Evolutionary conservation across 1,140 invertebrate genomes (phyloP).

Genomic region (Zaprionus inermis): DNA sequence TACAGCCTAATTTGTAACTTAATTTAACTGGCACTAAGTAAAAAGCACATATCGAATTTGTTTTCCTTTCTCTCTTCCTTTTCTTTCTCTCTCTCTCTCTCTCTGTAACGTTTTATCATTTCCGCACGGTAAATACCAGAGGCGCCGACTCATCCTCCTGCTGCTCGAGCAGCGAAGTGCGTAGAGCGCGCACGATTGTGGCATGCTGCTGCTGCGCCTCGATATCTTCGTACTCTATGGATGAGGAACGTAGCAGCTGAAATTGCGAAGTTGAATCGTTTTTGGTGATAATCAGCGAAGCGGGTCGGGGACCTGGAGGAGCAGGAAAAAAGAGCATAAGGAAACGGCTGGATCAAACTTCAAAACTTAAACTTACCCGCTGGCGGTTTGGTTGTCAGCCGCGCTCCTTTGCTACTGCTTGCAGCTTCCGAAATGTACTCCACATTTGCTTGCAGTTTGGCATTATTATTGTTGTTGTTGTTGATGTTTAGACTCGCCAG

Average conservation of each 20-base stretch:
- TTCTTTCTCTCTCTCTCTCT: slow-evolving; percentile 2
- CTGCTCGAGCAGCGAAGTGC: slow-evolving; percentile 67
- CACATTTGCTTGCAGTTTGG: slow-evolving; percentile 64
- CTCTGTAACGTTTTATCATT: slow-evolving; percentile 61
- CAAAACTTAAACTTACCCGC: slow-evolving; percentile 44
- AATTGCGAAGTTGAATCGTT: slow-evolving; percentile 72
- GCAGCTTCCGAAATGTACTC: slow-evolving; percentile 75
- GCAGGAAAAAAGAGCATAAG: not conserved
- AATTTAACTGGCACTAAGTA: slow-evolving; percentile 59
- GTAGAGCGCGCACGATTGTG: slow-evolving; percentile 49
- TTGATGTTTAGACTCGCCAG: slow-evolving; percentile 37
- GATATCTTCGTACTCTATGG: slow-evolving; percentile 82
- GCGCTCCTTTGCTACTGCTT: slow-evolving; percentile 51
- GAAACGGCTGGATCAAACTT: not conserved
- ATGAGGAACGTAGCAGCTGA: slow-evolving; percentile 79
- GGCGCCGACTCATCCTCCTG: slow-evolving; percentile 83
- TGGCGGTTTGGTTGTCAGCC: slow-evolving; percentile 62
- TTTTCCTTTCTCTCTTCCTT: slow-evolving; percentile 9
- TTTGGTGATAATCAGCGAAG: slow-evolving; percentile 81
- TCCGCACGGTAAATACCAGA: slow-evolving; percentile 81
- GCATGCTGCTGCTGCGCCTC: slow-evolving; percentile 72
- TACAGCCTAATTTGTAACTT: slow-evolving; percentile 46
- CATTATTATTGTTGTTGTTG: slow-evolving; percentile 64
- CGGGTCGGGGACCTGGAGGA: slow-evolving; percentile 67
- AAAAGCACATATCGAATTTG: slow-evolving; percentile 56